Percentiles rank a stretch among this genome's conserved stretches.
Conservation (phyloP, 2,888 invertebrate species). For the Omphaloscelis lunosa region DNA sequence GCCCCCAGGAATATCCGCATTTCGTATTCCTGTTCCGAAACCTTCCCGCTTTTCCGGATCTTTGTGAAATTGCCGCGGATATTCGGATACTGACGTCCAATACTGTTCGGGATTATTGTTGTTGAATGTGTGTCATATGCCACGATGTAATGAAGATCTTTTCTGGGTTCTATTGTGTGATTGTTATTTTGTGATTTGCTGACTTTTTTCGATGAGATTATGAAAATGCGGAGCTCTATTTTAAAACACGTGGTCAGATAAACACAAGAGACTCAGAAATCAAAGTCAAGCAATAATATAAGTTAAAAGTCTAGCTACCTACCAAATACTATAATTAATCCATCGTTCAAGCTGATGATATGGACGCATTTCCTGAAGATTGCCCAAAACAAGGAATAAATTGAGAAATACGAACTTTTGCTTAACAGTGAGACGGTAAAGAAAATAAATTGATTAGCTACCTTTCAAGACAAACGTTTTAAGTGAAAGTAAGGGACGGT, state of each 20-base stretch:
- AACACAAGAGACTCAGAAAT: neutral
- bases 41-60: conserved; percentile 68
- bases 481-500: conserved; percentile 52
- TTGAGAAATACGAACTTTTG: conserved; percentile 33
- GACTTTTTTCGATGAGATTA: neutral
- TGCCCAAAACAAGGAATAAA: neutral
- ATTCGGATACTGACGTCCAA: conserved; percentile 51
- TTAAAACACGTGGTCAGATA: neutral
- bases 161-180: neutral
- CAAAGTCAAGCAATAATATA: neutral
- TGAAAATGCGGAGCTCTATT: too few relatives aligned
- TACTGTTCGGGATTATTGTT: conserved; percentile 44
- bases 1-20: conserved; percentile 76
- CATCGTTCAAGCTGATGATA: neutral
- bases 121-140: conserved; percentile 17
- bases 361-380: neutral
- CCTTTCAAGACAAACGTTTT: conserved; percentile 53
- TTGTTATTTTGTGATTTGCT: neutral
- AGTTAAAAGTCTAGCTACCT: neutral
- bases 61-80: conserved; percentile 69
- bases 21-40: conserved; percentile 75
- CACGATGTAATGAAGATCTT: conserved; percentile 12
- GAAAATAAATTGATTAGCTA: conserved; percentile 55
- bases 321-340: too few relatives aligned
- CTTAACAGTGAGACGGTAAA: conserved; percentile 1